Percentiles rank a stretch among this genome's conserved stretches.
Evolutionary conservation across 2,888 invertebrate species (phyloP).

Genomic region (Diploptera punctata): DNA sequence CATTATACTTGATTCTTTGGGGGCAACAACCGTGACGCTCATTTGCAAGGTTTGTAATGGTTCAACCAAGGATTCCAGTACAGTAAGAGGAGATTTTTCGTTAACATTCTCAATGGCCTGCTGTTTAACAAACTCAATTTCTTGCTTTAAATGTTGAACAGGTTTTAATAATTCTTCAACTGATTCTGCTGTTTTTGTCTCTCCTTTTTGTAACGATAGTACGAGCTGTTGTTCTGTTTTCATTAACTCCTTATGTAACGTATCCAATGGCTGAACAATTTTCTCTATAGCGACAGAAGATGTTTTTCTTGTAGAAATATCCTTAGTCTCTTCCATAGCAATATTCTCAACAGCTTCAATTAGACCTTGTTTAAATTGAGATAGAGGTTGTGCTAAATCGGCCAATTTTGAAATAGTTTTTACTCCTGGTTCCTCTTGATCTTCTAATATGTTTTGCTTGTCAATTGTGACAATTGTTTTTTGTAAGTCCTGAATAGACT

Average conservation of each 20-base stretch:
- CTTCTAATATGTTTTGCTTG: conserved; percentile 18
- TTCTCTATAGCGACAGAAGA: conserved; percentile 49
- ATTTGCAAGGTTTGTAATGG: conserved; percentile 43
- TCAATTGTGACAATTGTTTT: conserved; percentile 28
- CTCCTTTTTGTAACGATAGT: conserved; percentile 3
- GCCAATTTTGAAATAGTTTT: conserved; percentile 5
- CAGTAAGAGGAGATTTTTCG: background rate
- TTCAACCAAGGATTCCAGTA: conserved; percentile 39
- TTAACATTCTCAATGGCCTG: background rate
- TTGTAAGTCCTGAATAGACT: conserved; percentile 29
- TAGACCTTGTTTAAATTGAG: conserved; percentile 36
- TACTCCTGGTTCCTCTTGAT: background rate
- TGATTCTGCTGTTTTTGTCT: conserved; percentile 6
- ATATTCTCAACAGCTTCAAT: conserved; percentile 28
- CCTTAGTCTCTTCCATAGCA: conserved; percentile 13
- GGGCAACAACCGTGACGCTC: background rate
- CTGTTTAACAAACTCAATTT: conserved; percentile 52
- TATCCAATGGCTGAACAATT: conserved; percentile 53
- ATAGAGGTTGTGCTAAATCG: conserved; percentile 27
- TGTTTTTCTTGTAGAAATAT: background rate
- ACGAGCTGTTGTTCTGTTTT: conserved; percentile 34
- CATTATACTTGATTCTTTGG: conserved; percentile 4
- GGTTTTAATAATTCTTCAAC: conserved; percentile 27
- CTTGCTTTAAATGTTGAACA: conserved; percentile 62
- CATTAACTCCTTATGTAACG: conserved; percentile 45